Evolutionary conservation across 2,888 invertebrate species (phyloP).

Genomic region (Hoplodrina blanda): DNA sequence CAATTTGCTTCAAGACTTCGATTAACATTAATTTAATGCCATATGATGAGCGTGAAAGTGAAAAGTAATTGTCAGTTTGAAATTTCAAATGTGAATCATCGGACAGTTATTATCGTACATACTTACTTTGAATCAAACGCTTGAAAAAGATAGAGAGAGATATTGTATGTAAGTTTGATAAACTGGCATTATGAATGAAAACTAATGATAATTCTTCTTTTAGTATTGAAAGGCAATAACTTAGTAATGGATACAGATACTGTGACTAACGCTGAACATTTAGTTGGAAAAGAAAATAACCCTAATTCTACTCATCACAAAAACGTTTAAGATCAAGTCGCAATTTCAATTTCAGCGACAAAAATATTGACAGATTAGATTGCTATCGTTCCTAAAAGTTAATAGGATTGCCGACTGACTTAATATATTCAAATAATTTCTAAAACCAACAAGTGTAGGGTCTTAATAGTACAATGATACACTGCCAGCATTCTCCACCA

Average conservation of each 20-base stretch:
- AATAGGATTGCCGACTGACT: no score
- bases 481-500: conserved; percentile 32
- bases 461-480: conserved; percentile 13
- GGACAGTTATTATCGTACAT: conserved; percentile 27
- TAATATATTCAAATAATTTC: background rate
- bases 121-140: conserved; percentile 17
- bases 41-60: conserved; percentile 41
- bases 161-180: conserved; percentile 7
- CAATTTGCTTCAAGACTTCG: conserved; percentile 30
- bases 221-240: background rate
- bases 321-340: no score
- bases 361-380: no score
- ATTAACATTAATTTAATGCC: conserved; percentile 27
- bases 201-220: conserved; percentile 1
- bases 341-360: no score
- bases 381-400: no score
- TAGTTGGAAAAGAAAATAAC: background rate
- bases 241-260: background rate
- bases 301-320: no score
- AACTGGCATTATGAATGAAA: conserved; percentile 11
- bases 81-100: no score
- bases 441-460: background rate
- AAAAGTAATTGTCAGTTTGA: conserved; percentile 47
- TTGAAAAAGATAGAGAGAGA: background rate
- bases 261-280: background rate